Evolutionary conservation across 2,888 invertebrate genomes (phyloP).

Genomic region (Callosobruchus maculatus): DNA sequence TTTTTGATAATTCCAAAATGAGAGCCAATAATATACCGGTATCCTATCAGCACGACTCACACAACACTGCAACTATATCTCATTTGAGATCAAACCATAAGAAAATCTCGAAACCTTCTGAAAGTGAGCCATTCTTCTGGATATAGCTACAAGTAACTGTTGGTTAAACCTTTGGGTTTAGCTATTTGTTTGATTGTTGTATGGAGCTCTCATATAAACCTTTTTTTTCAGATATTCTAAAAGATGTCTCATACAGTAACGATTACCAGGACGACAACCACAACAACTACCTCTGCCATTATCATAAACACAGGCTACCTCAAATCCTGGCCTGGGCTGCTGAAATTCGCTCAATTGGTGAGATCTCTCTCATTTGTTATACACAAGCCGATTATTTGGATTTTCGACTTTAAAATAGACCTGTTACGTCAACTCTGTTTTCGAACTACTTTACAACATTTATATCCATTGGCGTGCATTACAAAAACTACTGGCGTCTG

Average conservation of each 20-base stretch:
- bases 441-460: background rate
- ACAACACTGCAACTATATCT: no score
- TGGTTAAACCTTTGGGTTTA: no score
- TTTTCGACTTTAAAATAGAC: slow-evolving; percentile 8
- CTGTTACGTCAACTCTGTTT: slow-evolving; percentile 7
- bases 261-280: slow-evolving; percentile 79
- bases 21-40: no score
- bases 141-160: no score
- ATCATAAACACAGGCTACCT: slow-evolving; percentile 80
- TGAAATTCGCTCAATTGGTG: slow-evolving; percentile 81
- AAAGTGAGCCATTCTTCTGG: no score
- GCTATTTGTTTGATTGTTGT: no score
- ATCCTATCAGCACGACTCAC: no score
- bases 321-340: slow-evolving; percentile 71
- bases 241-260: slow-evolving; percentile 87
- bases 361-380: slow-evolving; percentile 30
- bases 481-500: no score
- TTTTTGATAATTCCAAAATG: no score
- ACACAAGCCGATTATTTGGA: background rate
- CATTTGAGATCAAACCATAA: no score
- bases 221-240: slow-evolving; percentile 13
- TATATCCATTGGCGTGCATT: background rate
- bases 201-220: no score
- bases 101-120: no score
- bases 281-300: slow-evolving; percentile 70